phyloP scores from a whole-genome alignment of 2,797 vertebrate species.

The Sebastes baramenuke region DNA sequence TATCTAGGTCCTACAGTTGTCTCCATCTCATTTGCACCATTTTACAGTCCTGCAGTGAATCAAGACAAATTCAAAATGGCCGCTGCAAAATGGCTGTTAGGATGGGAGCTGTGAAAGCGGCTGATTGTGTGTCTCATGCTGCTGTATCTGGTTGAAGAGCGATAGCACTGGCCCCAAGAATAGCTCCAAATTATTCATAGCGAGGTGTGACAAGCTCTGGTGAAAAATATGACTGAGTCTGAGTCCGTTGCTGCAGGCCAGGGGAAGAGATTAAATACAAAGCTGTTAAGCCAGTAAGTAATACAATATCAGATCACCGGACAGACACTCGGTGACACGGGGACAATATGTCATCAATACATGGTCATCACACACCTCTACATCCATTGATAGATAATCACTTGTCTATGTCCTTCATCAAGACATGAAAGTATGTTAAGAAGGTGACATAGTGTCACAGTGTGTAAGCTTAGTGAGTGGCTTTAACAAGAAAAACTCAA shows the following conservation, averaged over 20 bases:
- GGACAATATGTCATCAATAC: not conserved
- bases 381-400: not conserved
- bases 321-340: slow-evolving; percentile 9
- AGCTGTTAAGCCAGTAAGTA: slow-evolving; percentile 39
- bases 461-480: not conserved
- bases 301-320: slow-evolving; percentile 35
- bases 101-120: slow-evolving; percentile 29
- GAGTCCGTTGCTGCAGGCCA: slow-evolving; percentile 50
- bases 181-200: slow-evolving; percentile 74
- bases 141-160: slow-evolving; percentile 50
- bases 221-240: slow-evolving; percentile 58
- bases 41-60: not conserved
- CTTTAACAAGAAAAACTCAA: not conserved
- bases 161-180: slow-evolving; percentile 59
- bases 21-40: slow-evolving; percentile 7
- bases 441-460: not conserved
- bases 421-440: not conserved
- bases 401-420: not conserved
- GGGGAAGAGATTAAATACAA: slow-evolving; percentile 41
- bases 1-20: not conserved
- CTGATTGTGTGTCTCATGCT: slow-evolving; percentile 34
- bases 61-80: slow-evolving; percentile 78
- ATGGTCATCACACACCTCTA: not conserved
- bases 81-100: slow-evolving; percentile 3
- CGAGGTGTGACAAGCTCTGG: slow-evolving; percentile 51